phyloP scores from a whole-genome alignment of 2,113 vertebrate genomes.

The Channa argus region DNA sequence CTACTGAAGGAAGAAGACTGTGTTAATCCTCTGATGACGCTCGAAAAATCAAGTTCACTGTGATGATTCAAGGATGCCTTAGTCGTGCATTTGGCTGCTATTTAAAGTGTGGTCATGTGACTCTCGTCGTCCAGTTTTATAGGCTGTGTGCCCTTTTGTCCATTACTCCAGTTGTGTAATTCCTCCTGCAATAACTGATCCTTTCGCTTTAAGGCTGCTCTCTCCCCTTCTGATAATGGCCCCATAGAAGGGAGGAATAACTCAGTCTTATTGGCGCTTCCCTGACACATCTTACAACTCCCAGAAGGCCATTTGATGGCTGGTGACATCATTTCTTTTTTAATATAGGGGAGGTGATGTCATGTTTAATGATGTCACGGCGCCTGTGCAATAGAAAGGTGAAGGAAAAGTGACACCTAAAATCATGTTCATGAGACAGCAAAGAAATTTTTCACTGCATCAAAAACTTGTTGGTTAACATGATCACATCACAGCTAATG shows the following conservation, averaged over 20 bases:
- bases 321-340: slow-evolving; percentile 75
- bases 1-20: background rate
- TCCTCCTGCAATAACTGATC: slow-evolving; percentile 32
- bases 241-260: slow-evolving; percentile 60
- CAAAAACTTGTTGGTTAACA: slow-evolving; percentile 14
- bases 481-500: background rate
- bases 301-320: slow-evolving; percentile 50
- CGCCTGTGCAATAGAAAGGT: slow-evolving; percentile 26
- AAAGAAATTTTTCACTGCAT: slow-evolving; percentile 10
- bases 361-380: slow-evolving; percentile 71
- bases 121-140: slow-evolving; percentile 14
- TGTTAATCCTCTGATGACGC: background rate
- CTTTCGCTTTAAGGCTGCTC: slow-evolving; percentile 33
- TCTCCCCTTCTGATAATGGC: slow-evolving; percentile 35
- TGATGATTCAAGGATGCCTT: slow-evolving; percentile 8
- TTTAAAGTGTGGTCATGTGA: slow-evolving; percentile 5
- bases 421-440: slow-evolving; percentile 28
- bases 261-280: slow-evolving; percentile 65
- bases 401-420: slow-evolving; percentile 11
- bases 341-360: slow-evolving; percentile 55
- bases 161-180: slow-evolving; percentile 18
- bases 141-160: slow-evolving; percentile 5
- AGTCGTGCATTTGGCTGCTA: slow-evolving; percentile 2
- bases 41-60: slow-evolving; percentile 17
- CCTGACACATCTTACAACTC: slow-evolving; percentile 66